A percentile compares a stretch with the other conserved stretches of the same genome.
Evolutionary conservation across 2,888 invertebrate species (phyloP).

Genomic region (Micoletzkya japonica): DNA sequence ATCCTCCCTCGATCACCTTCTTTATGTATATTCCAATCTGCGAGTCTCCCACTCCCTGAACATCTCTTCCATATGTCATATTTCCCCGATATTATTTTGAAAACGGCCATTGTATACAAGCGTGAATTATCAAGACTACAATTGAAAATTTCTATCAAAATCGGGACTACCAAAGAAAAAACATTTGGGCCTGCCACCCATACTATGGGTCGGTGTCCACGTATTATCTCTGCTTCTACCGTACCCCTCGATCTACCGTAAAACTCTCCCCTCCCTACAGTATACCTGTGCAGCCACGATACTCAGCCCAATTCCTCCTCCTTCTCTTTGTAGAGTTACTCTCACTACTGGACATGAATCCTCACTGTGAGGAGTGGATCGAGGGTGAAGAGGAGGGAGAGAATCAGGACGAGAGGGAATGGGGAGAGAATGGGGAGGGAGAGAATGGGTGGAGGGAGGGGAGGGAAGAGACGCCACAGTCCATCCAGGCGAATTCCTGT

Average conservation of each 20-base stretch:
- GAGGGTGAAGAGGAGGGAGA: not conserved
- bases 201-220: not conserved
- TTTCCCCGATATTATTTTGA: too few relatives aligned
- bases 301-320: conserved; percentile 93
- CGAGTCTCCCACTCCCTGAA: conserved; percentile 77
- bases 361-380: too few relatives aligned
- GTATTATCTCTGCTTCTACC: not conserved
- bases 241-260: too few relatives aligned
- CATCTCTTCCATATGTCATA: not conserved
- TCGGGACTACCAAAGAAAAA: too few relatives aligned
- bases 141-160: too few relatives aligned
- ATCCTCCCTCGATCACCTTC: conserved; percentile 84
- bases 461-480: not conserved
- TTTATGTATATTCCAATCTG: conserved; percentile 96
- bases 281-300: conserved; percentile 93
- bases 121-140: too few relatives aligned
- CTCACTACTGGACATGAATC: conserved; percentile 24
- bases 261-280: too few relatives aligned
- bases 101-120: too few relatives aligned
- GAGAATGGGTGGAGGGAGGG: not conserved
- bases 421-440: not conserved
- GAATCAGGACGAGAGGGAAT: not conserved
- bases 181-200: not conserved
- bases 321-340: conserved; percentile 76
- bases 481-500: not conserved